Conservation (phyloP, 2,888 invertebrate species). For the Drosophila engyochracea region DNA sequence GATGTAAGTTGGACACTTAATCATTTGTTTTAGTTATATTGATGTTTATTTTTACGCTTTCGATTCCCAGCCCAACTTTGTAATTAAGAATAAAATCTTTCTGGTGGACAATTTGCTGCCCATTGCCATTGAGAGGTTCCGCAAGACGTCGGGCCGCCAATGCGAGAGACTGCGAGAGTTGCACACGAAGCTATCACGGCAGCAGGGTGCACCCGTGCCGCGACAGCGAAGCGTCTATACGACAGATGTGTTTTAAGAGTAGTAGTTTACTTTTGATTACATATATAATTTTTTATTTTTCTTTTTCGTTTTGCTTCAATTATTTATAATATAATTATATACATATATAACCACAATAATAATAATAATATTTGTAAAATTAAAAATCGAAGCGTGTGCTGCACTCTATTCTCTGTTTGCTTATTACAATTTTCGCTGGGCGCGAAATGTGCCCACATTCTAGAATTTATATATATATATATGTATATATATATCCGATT, state of each 20-base stretch:
- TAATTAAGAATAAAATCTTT: slow-evolving; percentile 84
- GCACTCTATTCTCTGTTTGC: slow-evolving; percentile 76
- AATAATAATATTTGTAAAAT: slow-evolving; percentile 81
- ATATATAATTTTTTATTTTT: slow-evolving; percentile 82
- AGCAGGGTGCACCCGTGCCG: slow-evolving; percentile 82
- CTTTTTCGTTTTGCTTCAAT: slow-evolving; percentile 78
- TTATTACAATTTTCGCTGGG: slow-evolving; percentile 62
- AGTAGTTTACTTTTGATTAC: slow-evolving; percentile 75
- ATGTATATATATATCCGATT: slow-evolving; percentile 63
- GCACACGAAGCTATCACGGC: slow-evolving; percentile 71
- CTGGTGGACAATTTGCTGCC: slow-evolving; percentile 83
- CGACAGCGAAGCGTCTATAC: slow-evolving; percentile 85
- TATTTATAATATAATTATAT: slow-evolving; percentile 84
- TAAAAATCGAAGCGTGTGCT: slow-evolving; percentile 82
- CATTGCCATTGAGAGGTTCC: slow-evolving; percentile 83
- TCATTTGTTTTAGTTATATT: not conserved
- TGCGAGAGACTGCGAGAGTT: slow-evolving; percentile 78
- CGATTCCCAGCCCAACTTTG: slow-evolving; percentile 84
- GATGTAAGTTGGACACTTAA: slow-evolving; percentile 77
- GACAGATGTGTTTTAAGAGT: slow-evolving; percentile 83
- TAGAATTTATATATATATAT: slow-evolving; percentile 23
- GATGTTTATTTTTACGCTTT: not conserved
- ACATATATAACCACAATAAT: slow-evolving; percentile 84
- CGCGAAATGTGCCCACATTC: slow-evolving; percentile 61
- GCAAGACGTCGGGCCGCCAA: slow-evolving; percentile 78